Base-by-base conservation (phyloP, 2,113 vertebrate genomes). In the Phrynosoma platyrhinos region DNA sequence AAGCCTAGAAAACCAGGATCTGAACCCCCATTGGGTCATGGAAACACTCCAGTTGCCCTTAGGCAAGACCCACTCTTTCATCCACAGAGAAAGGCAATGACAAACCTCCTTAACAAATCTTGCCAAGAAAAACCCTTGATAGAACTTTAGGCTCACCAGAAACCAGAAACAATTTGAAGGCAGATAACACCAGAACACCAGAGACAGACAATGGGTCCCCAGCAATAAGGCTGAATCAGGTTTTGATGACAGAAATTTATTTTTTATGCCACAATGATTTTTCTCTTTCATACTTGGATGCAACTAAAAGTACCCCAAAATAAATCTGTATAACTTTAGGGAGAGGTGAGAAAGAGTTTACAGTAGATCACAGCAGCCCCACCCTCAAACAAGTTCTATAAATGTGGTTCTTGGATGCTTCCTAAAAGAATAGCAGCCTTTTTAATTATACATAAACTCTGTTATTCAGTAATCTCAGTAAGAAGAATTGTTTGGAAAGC, bases 401-500 rank as follows among this genome's bases (percentile, higher is more conserved):
- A 53, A 36, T 71, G 13, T 36, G 25, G 25, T 40, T 69, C 76
- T 69, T 53, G 58, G 58, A 62, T 16, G 42, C 75, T 81, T 79
- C 42, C 18, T 64, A 62, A 75, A 1, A 86, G 47, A 69, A 20
- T 16, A 47, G 64, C 7, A 53, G 20, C 30, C 9, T 79, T 86
- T 18, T 79, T 79, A 66, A 66, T 32, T 18, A 23, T 23, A 52
- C 14, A 53, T 32, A 86, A 86, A 36, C 3, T 16, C 36, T 53
- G 8, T 12, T 36, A 68, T 25, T n/a, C 69, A 87, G 27, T 27
- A 87, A 78, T 13, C 4, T 53, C 2, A 80, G 69, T 1, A 91
- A 74, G 5, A 5, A 36, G 2, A 83, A 89, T 84, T 88, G 85
- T 81, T 90, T 88, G 82, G 79, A 84, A 88, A 90, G 10, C 62